These are phyloP conservation scores for Gymnogyps californianus DNA, from an alignment of 2,113 vertebrate species.

Conservation along the genomic window DNA sequence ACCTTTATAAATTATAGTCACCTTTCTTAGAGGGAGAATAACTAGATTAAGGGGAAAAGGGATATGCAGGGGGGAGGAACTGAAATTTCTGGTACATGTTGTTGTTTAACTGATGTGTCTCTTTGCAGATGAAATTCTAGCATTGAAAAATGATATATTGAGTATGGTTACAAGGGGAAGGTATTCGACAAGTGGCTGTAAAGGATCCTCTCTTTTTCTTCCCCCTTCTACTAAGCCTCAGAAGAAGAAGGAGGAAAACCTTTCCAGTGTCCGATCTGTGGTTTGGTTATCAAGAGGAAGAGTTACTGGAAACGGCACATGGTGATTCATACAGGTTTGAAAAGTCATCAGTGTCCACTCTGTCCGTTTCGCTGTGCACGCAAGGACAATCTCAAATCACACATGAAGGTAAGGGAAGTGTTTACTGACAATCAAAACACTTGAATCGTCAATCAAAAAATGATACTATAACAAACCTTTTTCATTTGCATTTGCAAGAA, in stretches of 20 bases:
- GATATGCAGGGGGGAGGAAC: neutral
- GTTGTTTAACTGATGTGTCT: neutral
- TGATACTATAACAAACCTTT: neutral
- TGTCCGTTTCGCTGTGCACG: slow-evolving; percentile 98
- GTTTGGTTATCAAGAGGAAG: slow-evolving; percentile 98
- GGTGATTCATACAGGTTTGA: slow-evolving; percentile 99
- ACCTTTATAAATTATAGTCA: slow-evolving; percentile 42
- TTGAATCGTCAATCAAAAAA: neutral
- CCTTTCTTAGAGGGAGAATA: slow-evolving; percentile 5
- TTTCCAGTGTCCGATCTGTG: slow-evolving; percentile 98
- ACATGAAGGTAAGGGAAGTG: slow-evolving; percentile 93
- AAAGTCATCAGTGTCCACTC: slow-evolving; percentile 97
- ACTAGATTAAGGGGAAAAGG: neutral
- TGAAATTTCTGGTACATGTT: neutral
- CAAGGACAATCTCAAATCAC: slow-evolving; percentile 99
- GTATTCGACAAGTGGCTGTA: neutral
- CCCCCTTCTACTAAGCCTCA: slow-evolving; percentile 79
- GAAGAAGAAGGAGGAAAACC: slow-evolving; percentile 97
- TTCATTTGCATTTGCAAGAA: neutral
- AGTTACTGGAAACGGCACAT: slow-evolving; percentile 99
- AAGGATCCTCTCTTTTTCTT: slow-evolving; percentile 36
- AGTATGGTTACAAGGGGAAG: neutral
- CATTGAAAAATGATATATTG: neutral
- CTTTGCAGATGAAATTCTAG: neutral
- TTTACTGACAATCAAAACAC: neutral